Conservation (phyloP, 2,888 invertebrate species). For the Linhomoeus sp. region DNA sequence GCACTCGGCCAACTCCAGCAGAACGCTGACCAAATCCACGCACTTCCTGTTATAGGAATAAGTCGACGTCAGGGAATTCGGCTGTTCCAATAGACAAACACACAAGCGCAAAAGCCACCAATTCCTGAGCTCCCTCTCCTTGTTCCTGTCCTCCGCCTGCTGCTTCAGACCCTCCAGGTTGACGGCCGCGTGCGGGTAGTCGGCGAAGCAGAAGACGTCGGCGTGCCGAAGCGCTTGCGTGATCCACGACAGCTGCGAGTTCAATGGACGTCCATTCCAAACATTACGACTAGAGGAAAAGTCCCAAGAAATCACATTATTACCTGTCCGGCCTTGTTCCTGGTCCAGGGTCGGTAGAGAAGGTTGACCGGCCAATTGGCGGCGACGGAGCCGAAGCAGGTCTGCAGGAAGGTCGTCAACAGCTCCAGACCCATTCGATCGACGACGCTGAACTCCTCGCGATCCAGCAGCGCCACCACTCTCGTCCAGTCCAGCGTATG, state of each 20-base stretch:
- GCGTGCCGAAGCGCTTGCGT: slow-evolving; percentile 66
- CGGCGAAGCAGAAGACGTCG: slow-evolving; percentile 81
- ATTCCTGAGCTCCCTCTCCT: slow-evolving; percentile 52
- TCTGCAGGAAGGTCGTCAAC: slow-evolving; percentile 56
- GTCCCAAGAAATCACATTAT: background rate
- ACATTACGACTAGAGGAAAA: slow-evolving; percentile 1
- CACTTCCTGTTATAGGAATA: too few species aligned
- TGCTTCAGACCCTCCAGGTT: slow-evolving; percentile 72
- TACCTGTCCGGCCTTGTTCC: slow-evolving; percentile 41
- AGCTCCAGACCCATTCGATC: slow-evolving; percentile 64
- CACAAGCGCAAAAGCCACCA: slow-evolving; percentile 41
- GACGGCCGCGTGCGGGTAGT: slow-evolving; percentile 67
- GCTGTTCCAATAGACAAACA: background rate
- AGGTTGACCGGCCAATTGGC: slow-evolving; percentile 52
- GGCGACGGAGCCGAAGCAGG: slow-evolving; percentile 36
- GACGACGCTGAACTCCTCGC: slow-evolving; percentile 65
- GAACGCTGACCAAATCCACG: slow-evolving; percentile 64
- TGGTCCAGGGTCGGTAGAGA: slow-evolving; percentile 78
- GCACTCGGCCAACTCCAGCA: slow-evolving; percentile 65
- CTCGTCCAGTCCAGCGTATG: too few species aligned
- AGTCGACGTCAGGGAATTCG: too few species aligned
- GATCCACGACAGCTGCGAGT: slow-evolving; percentile 50
- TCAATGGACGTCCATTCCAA: slow-evolving; percentile 4
- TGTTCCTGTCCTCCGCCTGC: slow-evolving; percentile 78
- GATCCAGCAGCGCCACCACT: slow-evolving; percentile 74